Base-by-base conservation (phyloP, 2,888 invertebrate species). In the Dendrolimus pini region DNA sequence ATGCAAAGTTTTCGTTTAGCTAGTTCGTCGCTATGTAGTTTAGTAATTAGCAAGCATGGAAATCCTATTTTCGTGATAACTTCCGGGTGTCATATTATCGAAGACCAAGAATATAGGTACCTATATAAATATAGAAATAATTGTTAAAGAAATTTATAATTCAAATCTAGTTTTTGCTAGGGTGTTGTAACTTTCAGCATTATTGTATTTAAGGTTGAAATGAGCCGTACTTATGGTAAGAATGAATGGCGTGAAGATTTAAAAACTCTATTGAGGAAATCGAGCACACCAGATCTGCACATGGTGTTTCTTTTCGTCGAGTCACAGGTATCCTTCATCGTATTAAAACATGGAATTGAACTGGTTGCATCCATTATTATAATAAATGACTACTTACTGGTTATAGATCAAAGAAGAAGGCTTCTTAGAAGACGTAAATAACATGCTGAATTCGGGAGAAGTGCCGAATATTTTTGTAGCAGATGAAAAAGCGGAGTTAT, bases 211-310 rank as follows among this genome's bases (percentile, higher is more conserved):
- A 92, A 97, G 94, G 96, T 98, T 53, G 98, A 98, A 91, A 96
- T 98, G 78, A 96, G 95, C 55, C 94, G 97, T 77, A 94, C 94
- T 53, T 98, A 98, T 80, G 95, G 96, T 0, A 91, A 92, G 55
- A 92, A 86, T 64, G 98, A 98, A 77, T 98, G 98, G 97, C 94
- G 96, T 68, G 98, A 98, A 80, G 98, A 98, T 81, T 88, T 98
- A 55, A 98, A 98, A 80, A 87, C 88, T 54, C 94, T 98, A 64
- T 81, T 98, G 56, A 92, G 92, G 62, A 97, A 95, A 85, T 94
- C 96, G 0, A 96, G 97, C 62, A 93, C 95, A 13, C 94, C 95
- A 0, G 98, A 98, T 68, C 92, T 95, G 68, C 95, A 96, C 76
- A 96, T 95, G 65, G 97, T 97, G 1, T 98, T 98, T 77, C 89